These are phyloP conservation scores for Lasioglossum pauxillum DNA, from an alignment of 2,888 invertebrate genomes.

Conservation along the genomic window DNA sequence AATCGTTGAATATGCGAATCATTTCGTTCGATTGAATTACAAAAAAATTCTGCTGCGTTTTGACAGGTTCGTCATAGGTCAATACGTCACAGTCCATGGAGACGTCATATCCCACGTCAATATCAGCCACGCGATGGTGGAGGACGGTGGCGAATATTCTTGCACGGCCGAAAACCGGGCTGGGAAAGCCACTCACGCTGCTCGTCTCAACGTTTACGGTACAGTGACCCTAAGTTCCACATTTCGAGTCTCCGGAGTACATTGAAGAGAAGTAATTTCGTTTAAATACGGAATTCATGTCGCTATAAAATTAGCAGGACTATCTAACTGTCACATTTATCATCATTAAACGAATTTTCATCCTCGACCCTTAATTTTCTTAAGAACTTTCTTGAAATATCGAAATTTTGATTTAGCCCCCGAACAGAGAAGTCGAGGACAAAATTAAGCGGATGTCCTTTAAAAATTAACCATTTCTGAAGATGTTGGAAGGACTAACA, in stretches of 20 bases:
- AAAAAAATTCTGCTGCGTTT: conserved; percentile 22
- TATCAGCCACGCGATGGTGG: conserved; percentile 91
- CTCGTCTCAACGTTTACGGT: conserved; percentile 93
- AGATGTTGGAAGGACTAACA: too few relatives aligned
- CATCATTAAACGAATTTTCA: not conserved
- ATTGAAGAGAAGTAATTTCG: not conserved
- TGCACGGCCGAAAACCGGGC: conserved; percentile 92
- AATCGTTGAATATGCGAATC: not conserved
- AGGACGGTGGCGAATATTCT: conserved; percentile 92
- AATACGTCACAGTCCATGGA: conserved; percentile 91
- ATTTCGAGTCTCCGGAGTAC: not conserved
- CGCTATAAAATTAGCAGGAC: not conserved
- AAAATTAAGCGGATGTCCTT: not conserved
- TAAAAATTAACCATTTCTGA: not conserved
- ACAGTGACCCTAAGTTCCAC: conserved; percentile 60
- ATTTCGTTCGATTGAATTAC: not conserved
- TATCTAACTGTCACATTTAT: not conserved
- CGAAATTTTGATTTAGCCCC: not conserved
- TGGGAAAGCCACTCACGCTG: conserved; percentile 90
- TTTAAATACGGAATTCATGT: not conserved
- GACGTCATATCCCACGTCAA: conserved; percentile 94
- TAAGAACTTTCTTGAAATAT: not conserved
- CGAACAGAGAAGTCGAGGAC: not conserved
- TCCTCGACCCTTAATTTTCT: not conserved
- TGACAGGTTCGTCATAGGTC: conserved; percentile 90